Conservation (phyloP, 2,888 invertebrate species). For the Vannuccia rotundouncinata region DNA sequence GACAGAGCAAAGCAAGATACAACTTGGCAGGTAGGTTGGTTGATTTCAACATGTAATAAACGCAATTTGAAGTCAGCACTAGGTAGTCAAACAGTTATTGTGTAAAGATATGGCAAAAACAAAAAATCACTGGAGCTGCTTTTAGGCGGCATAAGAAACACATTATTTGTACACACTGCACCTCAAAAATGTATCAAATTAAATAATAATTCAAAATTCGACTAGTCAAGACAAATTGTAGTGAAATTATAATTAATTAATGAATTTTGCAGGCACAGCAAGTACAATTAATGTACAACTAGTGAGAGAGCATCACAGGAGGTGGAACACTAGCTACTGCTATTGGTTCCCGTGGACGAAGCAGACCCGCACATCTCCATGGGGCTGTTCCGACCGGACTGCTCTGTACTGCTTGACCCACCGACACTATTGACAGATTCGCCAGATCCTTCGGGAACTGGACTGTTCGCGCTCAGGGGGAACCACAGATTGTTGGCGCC, state of each 20-base stretch:
- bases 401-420: slow-evolving; percentile 8
- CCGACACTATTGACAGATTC: background rate
- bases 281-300: too few relatives aligned
- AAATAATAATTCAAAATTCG: too few relatives aligned
- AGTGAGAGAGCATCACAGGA: background rate
- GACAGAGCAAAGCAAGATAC: background rate
- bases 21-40: background rate
- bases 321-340: background rate
- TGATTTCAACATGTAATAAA: too few relatives aligned
- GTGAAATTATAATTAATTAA: too few relatives aligned
- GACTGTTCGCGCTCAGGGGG: background rate
- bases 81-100: too few relatives aligned
- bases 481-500: background rate
- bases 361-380: background rate
- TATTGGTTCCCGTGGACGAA: background rate
- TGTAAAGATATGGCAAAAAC: background rate
- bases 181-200: background rate
- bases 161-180: background rate
- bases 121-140: background rate
- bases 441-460: background rate
- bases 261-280: too few relatives aligned
- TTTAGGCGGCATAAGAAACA: background rate
- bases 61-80: slow-evolving; percentile 7
- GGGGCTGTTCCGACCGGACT: slow-evolving; percentile 29
- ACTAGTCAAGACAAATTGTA: too few relatives aligned